Evolutionary conservation across 2,888 invertebrate species (phyloP).

Genomic region (Calameuta filiformis): DNA sequence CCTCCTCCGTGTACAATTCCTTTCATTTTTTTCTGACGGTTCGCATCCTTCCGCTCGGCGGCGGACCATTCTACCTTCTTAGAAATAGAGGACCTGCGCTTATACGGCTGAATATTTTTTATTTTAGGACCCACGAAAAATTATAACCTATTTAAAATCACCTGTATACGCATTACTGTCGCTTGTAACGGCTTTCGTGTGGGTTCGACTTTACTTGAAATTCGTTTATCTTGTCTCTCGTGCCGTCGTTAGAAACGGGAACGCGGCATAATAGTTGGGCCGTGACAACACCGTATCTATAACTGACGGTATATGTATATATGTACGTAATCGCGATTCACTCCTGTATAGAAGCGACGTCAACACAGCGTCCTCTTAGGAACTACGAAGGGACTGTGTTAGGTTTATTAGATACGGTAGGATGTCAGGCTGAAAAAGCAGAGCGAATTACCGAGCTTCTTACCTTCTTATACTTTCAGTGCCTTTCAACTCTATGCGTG

Average conservation of each 20-base stretch:
- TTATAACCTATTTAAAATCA: not conserved
- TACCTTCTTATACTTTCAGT: not conserved
- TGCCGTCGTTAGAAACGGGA: constrained; percentile 39
- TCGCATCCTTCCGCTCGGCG: not conserved
- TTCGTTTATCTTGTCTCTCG: constrained; percentile 22
- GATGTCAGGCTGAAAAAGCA: not conserved
- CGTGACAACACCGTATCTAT: constrained; percentile 36
- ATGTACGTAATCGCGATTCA: constrained; percentile 31
- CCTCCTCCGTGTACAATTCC: not conserved
- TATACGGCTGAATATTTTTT: not conserved
- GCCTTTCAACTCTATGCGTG: not conserved
- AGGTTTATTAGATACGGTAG: not conserved
- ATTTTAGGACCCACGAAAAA: not conserved
- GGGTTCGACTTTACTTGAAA: constrained; percentile 7
- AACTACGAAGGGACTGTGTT: not conserved
- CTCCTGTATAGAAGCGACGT: not conserved
- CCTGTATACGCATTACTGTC: not conserved
- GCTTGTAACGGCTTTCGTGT: not conserved
- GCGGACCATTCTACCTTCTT: not conserved
- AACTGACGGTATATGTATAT: not conserved
- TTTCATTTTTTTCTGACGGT: not conserved
- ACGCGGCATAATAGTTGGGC: constrained; percentile 44
- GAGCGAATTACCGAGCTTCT: not conserved
- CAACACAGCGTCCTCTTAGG: not conserved
- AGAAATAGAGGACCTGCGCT: not conserved